A percentile compares a stretch with the other conserved stretches of the same genome.
These are phyloP conservation scores for Seriola rivoliana DNA, from an alignment of 2,113 vertebrate genomes.

Conservation along the genomic window DNA sequence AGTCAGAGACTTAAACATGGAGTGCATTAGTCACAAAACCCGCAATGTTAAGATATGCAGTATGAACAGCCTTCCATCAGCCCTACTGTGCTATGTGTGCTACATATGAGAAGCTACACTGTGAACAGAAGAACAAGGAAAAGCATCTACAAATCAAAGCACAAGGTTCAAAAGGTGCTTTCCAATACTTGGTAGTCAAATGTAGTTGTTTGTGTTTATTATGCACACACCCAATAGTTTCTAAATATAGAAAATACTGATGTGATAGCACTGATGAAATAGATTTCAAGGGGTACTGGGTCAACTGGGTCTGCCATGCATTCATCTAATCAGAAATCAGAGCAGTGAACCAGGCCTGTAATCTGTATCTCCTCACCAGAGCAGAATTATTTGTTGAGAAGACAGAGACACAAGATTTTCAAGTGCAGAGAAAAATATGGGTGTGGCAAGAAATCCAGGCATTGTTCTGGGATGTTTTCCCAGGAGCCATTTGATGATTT, in stretches of 20 bases:
- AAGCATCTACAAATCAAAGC: conserved; percentile 6
- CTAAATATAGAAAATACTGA: not conserved
- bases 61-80: too few relatives aligned
- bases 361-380: conserved; percentile 28
- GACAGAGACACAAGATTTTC: too few relatives aligned
- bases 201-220: not conserved
- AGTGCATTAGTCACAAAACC: not conserved
- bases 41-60: not conserved
- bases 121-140: not conserved
- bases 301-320: not conserved
- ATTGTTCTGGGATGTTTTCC: not conserved
- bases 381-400: not conserved
- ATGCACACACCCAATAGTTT: not conserved
- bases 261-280: conserved; percentile 13
- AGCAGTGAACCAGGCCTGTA: conserved; percentile 1
- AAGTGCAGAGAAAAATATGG: not conserved
- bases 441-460: not conserved
- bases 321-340: conserved; percentile 20
- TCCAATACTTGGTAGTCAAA: not conserved
- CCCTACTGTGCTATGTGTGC: not conserved
- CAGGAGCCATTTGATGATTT: not conserved
- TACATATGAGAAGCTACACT: not conserved
- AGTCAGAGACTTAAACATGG: not conserved
- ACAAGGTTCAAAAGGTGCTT: not conserved
- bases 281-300: conserved; percentile 35